A percentile compares a stretch with the other conserved stretches of the same genome.
These are phyloP conservation scores for Percina caprodes DNA, from an alignment of 2,113 vertebrate genomes.

Conservation along the genomic window DNA sequence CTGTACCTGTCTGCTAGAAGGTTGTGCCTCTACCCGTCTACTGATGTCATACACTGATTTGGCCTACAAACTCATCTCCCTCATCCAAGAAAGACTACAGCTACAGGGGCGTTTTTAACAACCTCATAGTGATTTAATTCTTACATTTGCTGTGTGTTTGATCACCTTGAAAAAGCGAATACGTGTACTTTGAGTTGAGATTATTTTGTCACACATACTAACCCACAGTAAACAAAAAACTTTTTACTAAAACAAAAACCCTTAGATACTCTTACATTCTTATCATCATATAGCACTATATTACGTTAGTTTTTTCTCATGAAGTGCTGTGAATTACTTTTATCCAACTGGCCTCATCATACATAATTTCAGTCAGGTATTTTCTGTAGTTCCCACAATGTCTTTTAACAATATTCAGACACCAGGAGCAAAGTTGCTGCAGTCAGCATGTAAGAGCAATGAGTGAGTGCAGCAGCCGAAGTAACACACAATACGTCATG, in stretches of 20 bases:
- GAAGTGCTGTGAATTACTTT: neutral
- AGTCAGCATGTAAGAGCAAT: neutral
- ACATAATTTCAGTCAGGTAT: neutral
- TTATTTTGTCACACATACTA: neutral
- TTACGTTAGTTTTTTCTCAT: neutral
- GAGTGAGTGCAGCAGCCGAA: neutral
- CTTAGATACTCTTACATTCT: neutral
- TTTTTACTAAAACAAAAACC: neutral
- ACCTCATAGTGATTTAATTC: neutral
- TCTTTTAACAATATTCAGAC: neutral
- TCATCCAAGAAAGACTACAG: neutral
- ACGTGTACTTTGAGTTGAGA: neutral
- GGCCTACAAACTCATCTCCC: neutral
- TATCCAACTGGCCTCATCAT: neutral
- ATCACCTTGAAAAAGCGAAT: neutral
- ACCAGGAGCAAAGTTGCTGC: neutral
- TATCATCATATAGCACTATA: neutral
- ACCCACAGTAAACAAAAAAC: neutral
- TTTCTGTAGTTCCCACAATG: neutral
- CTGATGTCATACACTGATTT: neutral
- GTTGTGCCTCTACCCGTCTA: neutral
- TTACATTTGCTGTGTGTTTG: neutral
- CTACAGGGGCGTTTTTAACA: neutral
- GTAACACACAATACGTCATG: neutral
- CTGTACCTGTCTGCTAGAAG: constrained; percentile 3